Evolutionary conservation across 2,888 invertebrate species (phyloP), one percentile per base, ranked within the genome.

Genomic region (Poecilus cupreus): DNA sequence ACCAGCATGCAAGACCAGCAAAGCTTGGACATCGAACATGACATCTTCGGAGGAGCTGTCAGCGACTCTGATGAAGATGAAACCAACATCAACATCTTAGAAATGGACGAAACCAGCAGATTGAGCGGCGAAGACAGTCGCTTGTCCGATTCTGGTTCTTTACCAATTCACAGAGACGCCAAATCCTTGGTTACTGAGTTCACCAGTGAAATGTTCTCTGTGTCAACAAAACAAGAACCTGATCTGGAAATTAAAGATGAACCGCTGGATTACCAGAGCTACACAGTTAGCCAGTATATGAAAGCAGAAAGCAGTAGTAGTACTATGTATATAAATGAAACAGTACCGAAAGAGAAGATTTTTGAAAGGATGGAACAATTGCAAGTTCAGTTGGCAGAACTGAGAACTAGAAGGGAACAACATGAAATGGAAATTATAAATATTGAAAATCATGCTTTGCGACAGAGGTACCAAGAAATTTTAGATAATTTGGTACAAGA

Each of bases 31-130:
- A 89, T 90, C 83, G 89, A 94, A 85, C 94, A 94, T 85, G 97
- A 97, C 85, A 96, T 97, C 86, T 98, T 98, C 90, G 98, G 98
- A 32, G 97, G 96, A 83, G 94, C 96, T 32, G 94, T 98, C 0
- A 97, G 97, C 86, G 97, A 97, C 85, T 97, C 97, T 43, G 97
- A 97, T 84, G 95, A 95, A 82, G 93, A 93, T 84, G 93, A 93
- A 81, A 90, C 91, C 13, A 92, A 89, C 86, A 92, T 93, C 20
- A 94, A 94, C 88, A 93, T 94, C 2, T 89, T 93, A 87, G 96
- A 96, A 86, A 90, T 96, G 83, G 96, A 96, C 85, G 96, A 96
- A 85, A 93, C 91, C 26, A 95, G 95, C 83, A 92, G 93, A 60
- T 90, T 96, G 80, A 94, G 95, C 0, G 93, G 92, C 0, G 94